Conservation (phyloP, 2,797 vertebrate genomes). For the Okamejei kenojei region DNA sequence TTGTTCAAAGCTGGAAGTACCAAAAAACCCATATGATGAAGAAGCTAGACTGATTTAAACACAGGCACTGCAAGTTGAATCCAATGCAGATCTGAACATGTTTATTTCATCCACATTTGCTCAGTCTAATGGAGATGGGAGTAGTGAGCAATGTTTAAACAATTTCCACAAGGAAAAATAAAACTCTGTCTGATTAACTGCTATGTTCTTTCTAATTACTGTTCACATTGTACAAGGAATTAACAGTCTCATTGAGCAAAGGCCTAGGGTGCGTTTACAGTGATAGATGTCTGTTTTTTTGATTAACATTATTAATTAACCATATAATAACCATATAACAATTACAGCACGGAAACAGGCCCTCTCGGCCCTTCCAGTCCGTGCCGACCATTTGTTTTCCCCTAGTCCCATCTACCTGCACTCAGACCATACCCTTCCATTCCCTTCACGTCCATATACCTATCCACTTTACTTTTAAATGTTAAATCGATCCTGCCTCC, state of each 20-base stretch:
- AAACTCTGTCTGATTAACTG: background rate
- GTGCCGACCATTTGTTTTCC: no score
- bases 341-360: no score
- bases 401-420: no score
- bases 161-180: background rate
- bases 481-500: no score
- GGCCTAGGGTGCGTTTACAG: background rate
- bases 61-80: background rate
- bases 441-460: no score
- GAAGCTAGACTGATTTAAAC: background rate
- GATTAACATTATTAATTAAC: background rate
- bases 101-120: background rate
- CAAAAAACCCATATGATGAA: background rate
- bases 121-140: background rate
- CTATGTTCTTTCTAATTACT: background rate
- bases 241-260: background rate
- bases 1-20: background rate
- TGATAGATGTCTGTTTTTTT: background rate
- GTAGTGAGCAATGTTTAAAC: background rate
- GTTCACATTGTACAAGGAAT: background rate
- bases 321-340: no score
- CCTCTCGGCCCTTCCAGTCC: no score
- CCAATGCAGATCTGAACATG: background rate
- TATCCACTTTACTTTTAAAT: no score
- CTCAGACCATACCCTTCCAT: no score